phyloP scores from a whole-genome alignment of 92 coral and sea anemone species.

The Actinernus sp. region DNA sequence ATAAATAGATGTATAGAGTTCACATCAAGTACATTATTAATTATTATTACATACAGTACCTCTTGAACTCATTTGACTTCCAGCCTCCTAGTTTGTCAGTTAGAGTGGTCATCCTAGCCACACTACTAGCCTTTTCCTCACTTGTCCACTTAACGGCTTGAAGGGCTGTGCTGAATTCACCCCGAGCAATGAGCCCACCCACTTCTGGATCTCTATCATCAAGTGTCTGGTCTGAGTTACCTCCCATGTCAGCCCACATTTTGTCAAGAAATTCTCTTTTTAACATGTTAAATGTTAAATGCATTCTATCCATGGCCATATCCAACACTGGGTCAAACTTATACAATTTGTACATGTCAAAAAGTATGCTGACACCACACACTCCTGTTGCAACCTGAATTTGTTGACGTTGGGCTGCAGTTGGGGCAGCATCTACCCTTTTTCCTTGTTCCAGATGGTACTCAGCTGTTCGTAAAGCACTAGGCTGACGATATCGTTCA shows the following conservation, averaged over 20 bases:
- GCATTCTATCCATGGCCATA: slow-evolving; percentile 81
- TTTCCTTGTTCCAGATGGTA: slow-evolving; percentile 59
- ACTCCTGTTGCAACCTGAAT: slow-evolving; percentile 66
- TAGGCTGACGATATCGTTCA: slow-evolving; percentile 27
- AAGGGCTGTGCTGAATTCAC: slow-evolving; percentile 22
- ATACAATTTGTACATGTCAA: slow-evolving; percentile 49
- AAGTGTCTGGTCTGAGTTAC: slow-evolving; percentile 26
- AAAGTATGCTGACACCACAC: slow-evolving; percentile 73
- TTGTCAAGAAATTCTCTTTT: slow-evolving; percentile 70
- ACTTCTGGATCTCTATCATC: slow-evolving; percentile 60
- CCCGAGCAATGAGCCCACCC: slow-evolving; percentile 67
- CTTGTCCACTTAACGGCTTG: slow-evolving; percentile 55
- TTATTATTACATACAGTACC: too few species aligned
- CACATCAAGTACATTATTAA: too few species aligned
- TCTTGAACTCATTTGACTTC: slow-evolving; percentile 74
- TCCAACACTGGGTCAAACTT: slow-evolving; percentile 73
- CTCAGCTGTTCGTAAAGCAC: slow-evolving; percentile 31
- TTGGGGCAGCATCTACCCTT: slow-evolving; percentile 57
- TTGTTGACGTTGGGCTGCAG: slow-evolving; percentile 25
- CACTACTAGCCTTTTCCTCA: slow-evolving; percentile 72
- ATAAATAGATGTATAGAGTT: too few species aligned
- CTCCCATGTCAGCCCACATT: slow-evolving; percentile 75
- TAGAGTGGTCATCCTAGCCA: slow-evolving; percentile 47
- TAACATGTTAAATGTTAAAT: slow-evolving; percentile 67
- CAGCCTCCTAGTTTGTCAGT: slow-evolving; percentile 82